phyloP scores from a whole-genome alignment of 2,113 vertebrate species.

The Mixornis gularis region DNA sequence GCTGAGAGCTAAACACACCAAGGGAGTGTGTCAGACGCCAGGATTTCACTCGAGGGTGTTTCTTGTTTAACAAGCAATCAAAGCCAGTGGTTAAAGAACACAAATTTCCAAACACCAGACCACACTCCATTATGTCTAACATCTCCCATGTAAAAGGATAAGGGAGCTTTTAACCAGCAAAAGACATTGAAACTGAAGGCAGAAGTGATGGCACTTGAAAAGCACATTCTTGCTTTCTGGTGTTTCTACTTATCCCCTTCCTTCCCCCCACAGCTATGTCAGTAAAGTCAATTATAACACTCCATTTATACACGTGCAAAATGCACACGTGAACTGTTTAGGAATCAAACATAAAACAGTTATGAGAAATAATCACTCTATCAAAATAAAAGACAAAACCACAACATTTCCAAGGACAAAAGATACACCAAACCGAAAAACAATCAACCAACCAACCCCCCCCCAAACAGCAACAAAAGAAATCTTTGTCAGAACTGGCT shows the following conservation, averaged over 20 bases:
- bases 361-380: not conserved
- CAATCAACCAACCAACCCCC: not conserved
- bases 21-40: fast-evolving
- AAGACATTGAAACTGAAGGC: constrained; percentile 58
- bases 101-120: constrained; percentile 14
- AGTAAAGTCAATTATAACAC: not conserved
- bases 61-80: not conserved
- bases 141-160: constrained; percentile 51
- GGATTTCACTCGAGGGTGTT: not conserved
- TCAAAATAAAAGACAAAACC: not conserved
- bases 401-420: not conserved
- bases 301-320: not conserved
- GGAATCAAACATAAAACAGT: not conserved
- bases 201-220: constrained; percentile 64
- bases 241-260: not conserved
- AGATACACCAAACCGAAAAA: not conserved
- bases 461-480: not conserved
- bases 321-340: not conserved
- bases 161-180: constrained; percentile 67
- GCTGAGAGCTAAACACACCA: not conserved
- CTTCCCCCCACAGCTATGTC: not conserved
- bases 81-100: not conserved
- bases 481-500: not conserved
- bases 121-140: constrained; percentile 34
- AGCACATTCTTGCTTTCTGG: constrained; percentile 51